phyloP scores from a whole-genome alignment of 1,140 invertebrate genomes.

The Heliothis virescens region DNA sequence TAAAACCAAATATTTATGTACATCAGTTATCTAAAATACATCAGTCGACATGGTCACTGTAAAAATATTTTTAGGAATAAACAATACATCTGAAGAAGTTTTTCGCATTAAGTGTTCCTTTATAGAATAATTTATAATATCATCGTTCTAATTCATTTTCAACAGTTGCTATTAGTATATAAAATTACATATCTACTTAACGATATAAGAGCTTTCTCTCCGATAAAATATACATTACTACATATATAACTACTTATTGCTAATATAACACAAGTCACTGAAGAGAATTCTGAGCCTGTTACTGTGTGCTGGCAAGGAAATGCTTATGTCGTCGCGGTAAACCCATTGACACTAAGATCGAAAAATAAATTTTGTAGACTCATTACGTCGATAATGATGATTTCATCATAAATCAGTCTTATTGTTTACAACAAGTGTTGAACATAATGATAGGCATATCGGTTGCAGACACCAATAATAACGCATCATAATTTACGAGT shows the following conservation, averaged over 20 bases:
- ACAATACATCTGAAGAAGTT: constrained; percentile 46
- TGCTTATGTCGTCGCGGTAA: constrained; percentile 42
- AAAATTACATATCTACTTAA: constrained; percentile 52
- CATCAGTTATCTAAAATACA: constrained; percentile 16
- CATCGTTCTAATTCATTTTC: constrained; percentile 44
- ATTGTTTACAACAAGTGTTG: constrained; percentile 27
- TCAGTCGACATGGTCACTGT: constrained; percentile 12
- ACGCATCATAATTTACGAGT: too few species aligned
- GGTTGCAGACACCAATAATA: constrained; percentile 13
- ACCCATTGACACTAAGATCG: constrained; percentile 66
- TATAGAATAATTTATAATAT: constrained; percentile 47
- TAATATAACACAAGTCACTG: constrained; percentile 61
- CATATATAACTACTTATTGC: constrained; percentile 60
- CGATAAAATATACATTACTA: constrained; percentile 53
- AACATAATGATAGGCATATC: constrained; percentile 21
- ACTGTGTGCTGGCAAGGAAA: constrained; percentile 59
- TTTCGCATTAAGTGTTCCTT: constrained; percentile 38
- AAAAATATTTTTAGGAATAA: constrained; percentile 43
- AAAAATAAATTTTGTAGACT: constrained; percentile 36
- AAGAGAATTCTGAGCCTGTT: constrained; percentile 54
- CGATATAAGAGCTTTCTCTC: constrained; percentile 56
- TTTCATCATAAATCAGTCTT: constrained; percentile 51
- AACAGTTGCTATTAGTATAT: constrained; percentile 46
- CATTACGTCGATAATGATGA: constrained; percentile 21
- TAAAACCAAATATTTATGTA: constrained; percentile 15